Evolutionary conservation across 1,140 invertebrate species (phyloP).

Genomic region (Eriosoma lanigerum): DNA sequence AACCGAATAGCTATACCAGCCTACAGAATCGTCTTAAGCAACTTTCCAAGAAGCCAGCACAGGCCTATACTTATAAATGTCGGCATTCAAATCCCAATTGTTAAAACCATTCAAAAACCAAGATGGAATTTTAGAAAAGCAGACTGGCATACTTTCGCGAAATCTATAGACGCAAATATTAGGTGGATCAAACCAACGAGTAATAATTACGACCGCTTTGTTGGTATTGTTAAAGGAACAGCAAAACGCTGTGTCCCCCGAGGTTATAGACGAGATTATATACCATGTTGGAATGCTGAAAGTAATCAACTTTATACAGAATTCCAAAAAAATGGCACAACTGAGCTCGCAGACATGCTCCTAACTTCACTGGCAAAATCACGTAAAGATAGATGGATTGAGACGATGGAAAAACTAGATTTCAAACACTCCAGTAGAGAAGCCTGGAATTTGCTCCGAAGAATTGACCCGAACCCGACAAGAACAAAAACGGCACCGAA

Average conservation of each 20-base stretch:
- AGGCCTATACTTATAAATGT: no score
- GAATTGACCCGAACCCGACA: not conserved
- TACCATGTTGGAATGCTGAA: not conserved
- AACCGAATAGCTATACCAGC: no score
- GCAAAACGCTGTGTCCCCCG: no score
- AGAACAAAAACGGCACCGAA: not conserved
- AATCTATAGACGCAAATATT: constrained; percentile 8
- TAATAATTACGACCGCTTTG: no score
- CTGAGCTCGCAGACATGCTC: not conserved
- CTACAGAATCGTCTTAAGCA: no score
- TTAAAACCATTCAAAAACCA: no score
- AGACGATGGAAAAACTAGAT: constrained; percentile 22
- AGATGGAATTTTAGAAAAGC: no score
- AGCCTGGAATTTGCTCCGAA: constrained; percentile 6
- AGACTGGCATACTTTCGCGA: no score
- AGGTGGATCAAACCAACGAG: constrained; percentile 43
- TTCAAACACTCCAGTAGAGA: constrained; percentile 24
- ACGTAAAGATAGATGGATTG: not conserved
- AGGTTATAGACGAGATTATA: no score
- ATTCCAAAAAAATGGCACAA: constrained; percentile 12
- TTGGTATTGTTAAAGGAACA: no score
- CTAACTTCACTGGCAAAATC: not conserved
- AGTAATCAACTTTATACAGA: not conserved
- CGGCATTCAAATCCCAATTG: no score
- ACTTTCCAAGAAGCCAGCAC: no score